Base-by-base conservation (phyloP, 1,140 invertebrate species). In the Brachionus calyciflorus region DNA sequence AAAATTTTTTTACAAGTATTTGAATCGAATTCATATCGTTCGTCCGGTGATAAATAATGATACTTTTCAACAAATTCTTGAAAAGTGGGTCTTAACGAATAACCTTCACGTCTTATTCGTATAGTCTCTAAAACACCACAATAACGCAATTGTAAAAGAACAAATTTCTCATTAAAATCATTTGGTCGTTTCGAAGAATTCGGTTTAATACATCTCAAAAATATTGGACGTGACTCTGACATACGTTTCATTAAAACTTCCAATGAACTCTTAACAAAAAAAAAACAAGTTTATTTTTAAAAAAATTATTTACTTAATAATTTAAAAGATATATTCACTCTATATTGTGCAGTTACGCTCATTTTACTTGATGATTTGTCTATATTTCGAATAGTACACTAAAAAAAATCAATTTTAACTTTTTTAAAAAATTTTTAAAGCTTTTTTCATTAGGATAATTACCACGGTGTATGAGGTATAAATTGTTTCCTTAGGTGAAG, bases 111-210 rank as follows among this genome's bases (percentile, higher is more conserved):
- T 78, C 96, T 88, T 79, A 99, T 99, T 78, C 94, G 87, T 79
- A 98, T 99, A 0, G 96, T 99, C 86, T 99, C 96, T 94, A 99
- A 97, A 95, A 99, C 98, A 55, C 96, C 97, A 1, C 95, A 98
- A 83, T 99, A 99, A 78, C 96, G 87, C 4, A 99, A 85, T 84
- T 93, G 92, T 73, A 89, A 88, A 10, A 90, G 80, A 17, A 92
- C 90, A 82, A 91, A 91, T 6, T 88, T 86, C 9, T 87, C 87
- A 79, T 92, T 89, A 81, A 91, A 92, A n/a, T 83, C 78, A 78
- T 88, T 88, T 1, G 85, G 88, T 85, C 81, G 87, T 87, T 81
- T 91, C 91, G 5, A 89, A 81, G 91, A 90, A 80, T 91, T 91
- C 1, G 91, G 91, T 81, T 91, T 91, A 77, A 91, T 91, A 81